Evolutionary conservation across 2,797 vertebrate species (phyloP).

Genomic region (Petrocephalus sullivani): DNA sequence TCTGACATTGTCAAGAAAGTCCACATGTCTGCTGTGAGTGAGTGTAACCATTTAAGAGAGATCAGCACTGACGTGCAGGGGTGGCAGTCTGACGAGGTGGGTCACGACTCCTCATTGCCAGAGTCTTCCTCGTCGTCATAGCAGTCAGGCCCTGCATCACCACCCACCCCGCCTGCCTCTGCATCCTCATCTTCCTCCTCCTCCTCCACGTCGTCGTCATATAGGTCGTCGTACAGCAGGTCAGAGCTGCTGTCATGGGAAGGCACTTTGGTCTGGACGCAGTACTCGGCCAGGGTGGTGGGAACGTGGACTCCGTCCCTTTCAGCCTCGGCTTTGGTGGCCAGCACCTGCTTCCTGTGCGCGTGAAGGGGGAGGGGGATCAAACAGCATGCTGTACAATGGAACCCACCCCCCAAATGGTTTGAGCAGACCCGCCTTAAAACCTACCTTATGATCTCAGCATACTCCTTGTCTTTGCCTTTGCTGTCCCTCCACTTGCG

Average conservation of each 20-base stretch:
- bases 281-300: conserved; percentile 93
- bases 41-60: background rate
- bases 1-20: conserved; percentile 27
- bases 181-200: conserved; percentile 92
- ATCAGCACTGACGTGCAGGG: background rate
- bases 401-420: background rate
- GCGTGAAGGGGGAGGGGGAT: background rate
- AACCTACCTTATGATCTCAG: conserved; percentile 89
- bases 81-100: conserved; percentile 27
- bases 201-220: conserved; percentile 91
- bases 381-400: background rate
- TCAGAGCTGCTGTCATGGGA: conserved; percentile 97
- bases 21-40: conserved; percentile 37
- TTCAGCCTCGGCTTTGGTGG: conserved; percentile 90
- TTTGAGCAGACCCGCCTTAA: background rate
- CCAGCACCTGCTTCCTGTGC: conserved; percentile 88
- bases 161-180: conserved; percentile 74
- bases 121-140: conserved; percentile 95
- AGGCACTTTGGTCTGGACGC: conserved; percentile 97
- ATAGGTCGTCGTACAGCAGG: conserved; percentile 95
- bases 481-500: conserved; percentile 99
- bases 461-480: conserved; percentile 98
- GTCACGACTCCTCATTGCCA: conserved; percentile 94
- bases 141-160: conserved; percentile 68
- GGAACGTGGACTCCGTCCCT: conserved; percentile 94